A percentile compares a stretch with the other conserved stretches of the same genome.
These are phyloP conservation scores for Toxotes chatareus DNA, from an alignment of 2,113 vertebrate species.

Conservation along the genomic window DNA sequence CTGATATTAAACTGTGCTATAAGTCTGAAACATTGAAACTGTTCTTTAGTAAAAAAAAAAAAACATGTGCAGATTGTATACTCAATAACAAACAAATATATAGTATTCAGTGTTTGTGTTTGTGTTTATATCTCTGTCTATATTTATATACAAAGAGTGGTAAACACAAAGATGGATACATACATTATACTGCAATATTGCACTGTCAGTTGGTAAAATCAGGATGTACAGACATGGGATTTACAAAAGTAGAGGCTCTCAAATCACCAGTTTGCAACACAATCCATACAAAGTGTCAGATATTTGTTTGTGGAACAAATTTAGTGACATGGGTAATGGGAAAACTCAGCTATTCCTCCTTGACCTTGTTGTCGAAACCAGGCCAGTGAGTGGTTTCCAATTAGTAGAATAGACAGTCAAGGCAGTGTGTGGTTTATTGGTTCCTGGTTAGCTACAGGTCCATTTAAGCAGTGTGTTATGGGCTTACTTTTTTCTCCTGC, in stretches of 20 bases:
- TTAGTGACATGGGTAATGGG: slow-evolving; percentile 50
- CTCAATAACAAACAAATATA: background rate
- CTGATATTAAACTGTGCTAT: background rate
- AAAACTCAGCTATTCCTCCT: slow-evolving; percentile 11
- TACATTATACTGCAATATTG: background rate
- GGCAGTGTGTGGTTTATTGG: slow-evolving; percentile 27
- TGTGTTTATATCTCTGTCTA: background rate
- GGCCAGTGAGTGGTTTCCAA: slow-evolving; percentile 38
- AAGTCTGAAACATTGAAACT: background rate
- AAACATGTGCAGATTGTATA: background rate
- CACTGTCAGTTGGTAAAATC: slow-evolving; percentile 11
- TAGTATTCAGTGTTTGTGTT: background rate
- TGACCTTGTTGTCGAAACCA: slow-evolving; percentile 39
- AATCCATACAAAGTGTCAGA: slow-evolving; percentile 48
- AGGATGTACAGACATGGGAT: slow-evolving; percentile 14
- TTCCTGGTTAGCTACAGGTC: slow-evolving; percentile 35
- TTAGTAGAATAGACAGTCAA: slow-evolving; percentile 33
- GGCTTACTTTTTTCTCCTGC: background rate
- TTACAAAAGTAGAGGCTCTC: slow-evolving; percentile 14
- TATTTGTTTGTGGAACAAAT: slow-evolving; percentile 24
- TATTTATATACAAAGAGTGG: background rate
- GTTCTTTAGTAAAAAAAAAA: background rate
- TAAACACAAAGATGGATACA: background rate
- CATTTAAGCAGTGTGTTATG: slow-evolving; percentile 28
- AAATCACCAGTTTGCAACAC: slow-evolving; percentile 41